Evolutionary conservation across 2,888 invertebrate genomes (phyloP).

Genomic region (Toxonevra muliebris): DNA sequence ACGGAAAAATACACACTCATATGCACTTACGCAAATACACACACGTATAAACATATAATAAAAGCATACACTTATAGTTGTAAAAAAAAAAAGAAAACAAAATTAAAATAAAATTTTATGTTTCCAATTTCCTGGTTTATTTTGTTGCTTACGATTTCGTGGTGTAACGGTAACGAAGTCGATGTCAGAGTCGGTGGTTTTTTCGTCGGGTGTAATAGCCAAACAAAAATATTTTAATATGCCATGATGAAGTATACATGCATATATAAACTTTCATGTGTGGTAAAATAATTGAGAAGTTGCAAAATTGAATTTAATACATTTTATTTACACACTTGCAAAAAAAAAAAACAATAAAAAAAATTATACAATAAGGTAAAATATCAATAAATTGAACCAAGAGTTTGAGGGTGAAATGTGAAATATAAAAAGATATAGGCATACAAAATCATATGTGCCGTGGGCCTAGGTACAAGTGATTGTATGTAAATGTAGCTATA

Average conservation of each 20-base stretch:
- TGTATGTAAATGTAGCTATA: background rate
- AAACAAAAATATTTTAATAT: constrained; percentile 18
- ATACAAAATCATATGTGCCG: no score
- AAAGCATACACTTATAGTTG: background rate
- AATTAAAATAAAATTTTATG: constrained; percentile 44
- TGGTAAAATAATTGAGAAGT: background rate
- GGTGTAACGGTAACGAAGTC: background rate
- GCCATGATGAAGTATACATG: background rate
- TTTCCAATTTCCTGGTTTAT: constrained; percentile 47
- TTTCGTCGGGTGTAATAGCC: background rate
- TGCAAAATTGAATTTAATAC: background rate
- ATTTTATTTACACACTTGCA: background rate
- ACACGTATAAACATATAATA: constrained; percentile 25
- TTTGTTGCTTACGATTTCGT: constrained; percentile 16
- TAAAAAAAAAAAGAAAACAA: constrained; percentile 14
- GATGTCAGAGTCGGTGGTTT: background rate
- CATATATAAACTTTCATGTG: background rate
- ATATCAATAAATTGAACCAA: no score
- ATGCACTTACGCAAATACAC: constrained; percentile 24
- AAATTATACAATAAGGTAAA: no score
- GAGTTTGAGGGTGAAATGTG: no score
- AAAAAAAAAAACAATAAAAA: background rate
- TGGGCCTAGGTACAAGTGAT: no score
- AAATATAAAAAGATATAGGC: no score
- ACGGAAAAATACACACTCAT: constrained; percentile 24